Percentiles rank a stretch among this genome's conserved stretches.
These are phyloP conservation scores for Drosophila sp. DNA, from an alignment of 1,140 invertebrate species.

Conservation along the genomic window DNA sequence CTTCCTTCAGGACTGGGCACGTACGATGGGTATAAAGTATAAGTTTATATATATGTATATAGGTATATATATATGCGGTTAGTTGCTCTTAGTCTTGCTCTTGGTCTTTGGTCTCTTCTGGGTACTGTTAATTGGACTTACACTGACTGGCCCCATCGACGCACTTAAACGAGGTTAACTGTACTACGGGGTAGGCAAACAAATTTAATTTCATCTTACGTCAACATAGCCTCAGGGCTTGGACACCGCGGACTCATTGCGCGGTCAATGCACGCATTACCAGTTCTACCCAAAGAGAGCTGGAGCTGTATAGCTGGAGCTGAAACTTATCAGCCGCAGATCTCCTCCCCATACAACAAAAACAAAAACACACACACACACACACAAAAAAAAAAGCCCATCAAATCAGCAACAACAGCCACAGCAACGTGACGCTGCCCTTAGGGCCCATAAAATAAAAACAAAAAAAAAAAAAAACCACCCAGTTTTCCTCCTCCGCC, in stretches of 20 bases:
- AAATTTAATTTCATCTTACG: constrained; percentile 76
- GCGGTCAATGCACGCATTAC: constrained; percentile 79
- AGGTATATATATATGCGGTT: constrained; percentile 30
- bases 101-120: constrained; percentile 32
- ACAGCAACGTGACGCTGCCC: constrained; percentile 70
- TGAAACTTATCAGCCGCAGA: constrained; percentile 38
- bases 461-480: constrained; percentile 24
- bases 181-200: constrained; percentile 65
- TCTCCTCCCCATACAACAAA: constrained; percentile 28
- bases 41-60: constrained; percentile 4
- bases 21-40: constrained; percentile 30
- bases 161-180: constrained; percentile 78
- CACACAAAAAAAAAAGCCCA: constrained; percentile 45
- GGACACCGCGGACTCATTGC: constrained; percentile 23
- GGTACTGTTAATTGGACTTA: constrained; percentile 76
- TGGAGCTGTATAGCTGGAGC: neutral
- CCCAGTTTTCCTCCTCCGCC: constrained; percentile 1
- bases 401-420: constrained; percentile 58
- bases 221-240: constrained; percentile 55
- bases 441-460: constrained; percentile 43
- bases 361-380: neutral
- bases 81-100: constrained; percentile 43
- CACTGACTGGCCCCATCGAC: constrained; percentile 37
- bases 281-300: constrained; percentile 42
- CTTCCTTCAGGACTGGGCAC: constrained; percentile 62